Evolutionary conservation across 1,140 invertebrate species (phyloP).

Genomic region (Tetranychus cinnabarinus): DNA sequence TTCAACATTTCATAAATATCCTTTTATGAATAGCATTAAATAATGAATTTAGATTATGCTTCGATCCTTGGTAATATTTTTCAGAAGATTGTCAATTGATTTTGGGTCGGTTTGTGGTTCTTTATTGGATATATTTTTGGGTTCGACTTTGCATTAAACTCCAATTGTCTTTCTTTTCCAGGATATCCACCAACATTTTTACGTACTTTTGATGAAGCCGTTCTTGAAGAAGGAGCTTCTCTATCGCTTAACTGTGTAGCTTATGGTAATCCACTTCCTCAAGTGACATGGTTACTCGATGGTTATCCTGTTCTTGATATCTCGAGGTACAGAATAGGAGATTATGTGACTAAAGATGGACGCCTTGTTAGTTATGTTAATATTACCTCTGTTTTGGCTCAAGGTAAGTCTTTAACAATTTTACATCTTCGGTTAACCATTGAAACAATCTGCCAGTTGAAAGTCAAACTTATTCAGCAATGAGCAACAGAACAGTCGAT

Average conservation of each 20-base stretch:
- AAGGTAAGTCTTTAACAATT: constrained; percentile 39
- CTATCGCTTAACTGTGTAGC: constrained; percentile 16
- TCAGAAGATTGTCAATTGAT: too few relatives aligned
- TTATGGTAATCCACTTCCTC: constrained; percentile 15
- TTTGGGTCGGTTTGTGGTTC: too few relatives aligned
- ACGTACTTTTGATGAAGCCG: constrained; percentile 13
- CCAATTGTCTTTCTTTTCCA: background rate
- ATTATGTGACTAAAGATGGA: constrained; percentile 30
- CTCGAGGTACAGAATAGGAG: constrained; percentile 17
- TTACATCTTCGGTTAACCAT: too few relatives aligned
- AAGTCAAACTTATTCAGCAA: too few relatives aligned
- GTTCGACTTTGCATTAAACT: too few relatives aligned
- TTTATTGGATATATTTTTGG: too few relatives aligned
- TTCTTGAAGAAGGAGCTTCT: constrained; percentile 11
- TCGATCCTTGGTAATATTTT: too few relatives aligned
- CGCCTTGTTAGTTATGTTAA: constrained; percentile 39
- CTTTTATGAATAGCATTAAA: too few relatives aligned
- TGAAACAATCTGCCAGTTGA: too few relatives aligned
- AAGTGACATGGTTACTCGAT: constrained; percentile 24
- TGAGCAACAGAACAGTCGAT: too few relatives aligned
- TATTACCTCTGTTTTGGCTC: constrained; percentile 67
- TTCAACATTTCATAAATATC: too few relatives aligned
- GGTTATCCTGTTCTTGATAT: constrained; percentile 18
- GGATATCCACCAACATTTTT: constrained; percentile 15
- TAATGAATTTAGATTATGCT: too few relatives aligned